Evolutionary conservation across 1,140 invertebrate genomes (phyloP), one percentile per base, ranked within the genome.

Genomic region (Parapsyche elsis): DNA sequence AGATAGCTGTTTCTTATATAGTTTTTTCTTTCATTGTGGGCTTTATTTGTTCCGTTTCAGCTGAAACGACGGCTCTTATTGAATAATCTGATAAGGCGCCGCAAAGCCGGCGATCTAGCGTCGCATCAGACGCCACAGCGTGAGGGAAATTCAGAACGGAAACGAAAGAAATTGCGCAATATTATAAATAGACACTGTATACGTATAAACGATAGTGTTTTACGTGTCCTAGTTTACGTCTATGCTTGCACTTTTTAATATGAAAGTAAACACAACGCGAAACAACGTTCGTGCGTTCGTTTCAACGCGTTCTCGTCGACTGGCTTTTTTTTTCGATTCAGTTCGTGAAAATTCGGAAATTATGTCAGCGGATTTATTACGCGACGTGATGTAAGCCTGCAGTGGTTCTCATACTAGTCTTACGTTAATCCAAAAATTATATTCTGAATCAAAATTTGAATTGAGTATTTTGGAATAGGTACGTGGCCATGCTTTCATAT

Each of bases 1-100:
- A 7, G 45, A 53, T 53, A 16, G 49, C 49, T 53, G 7, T 38
- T 38, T 38, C 7, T 4, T 38, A 38, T 38, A 38, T 7, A 38
- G 1, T 38, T 38, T 38, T 38, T 38, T 38, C 30, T 38, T 38
- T 38, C 30, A 38, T 45, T 44, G 9, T 24, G 5, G 26, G 26
- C 38, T 24, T 53, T 53, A 53, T 53, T 23, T 23, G 64, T 67
- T 67, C 64, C 64, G 64, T 26, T 67, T 67, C 64, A 67, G 64
- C 64, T 67, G 64, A 67, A 67, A 67, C 64, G 64, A 67, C 64
- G 64, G 10, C 19, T 23, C 71, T 73, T 73, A 73, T 73, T 73
- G 45, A 73, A 73, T 73, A 45, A 73, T 73, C 71, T 73, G 71
- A 73, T 73, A 73, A 73, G 71, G 71, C 71, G 71, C 71, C 71